Base-by-base conservation (phyloP, 2,888 invertebrate genomes). In the Leptinotarsa haldemani region DNA sequence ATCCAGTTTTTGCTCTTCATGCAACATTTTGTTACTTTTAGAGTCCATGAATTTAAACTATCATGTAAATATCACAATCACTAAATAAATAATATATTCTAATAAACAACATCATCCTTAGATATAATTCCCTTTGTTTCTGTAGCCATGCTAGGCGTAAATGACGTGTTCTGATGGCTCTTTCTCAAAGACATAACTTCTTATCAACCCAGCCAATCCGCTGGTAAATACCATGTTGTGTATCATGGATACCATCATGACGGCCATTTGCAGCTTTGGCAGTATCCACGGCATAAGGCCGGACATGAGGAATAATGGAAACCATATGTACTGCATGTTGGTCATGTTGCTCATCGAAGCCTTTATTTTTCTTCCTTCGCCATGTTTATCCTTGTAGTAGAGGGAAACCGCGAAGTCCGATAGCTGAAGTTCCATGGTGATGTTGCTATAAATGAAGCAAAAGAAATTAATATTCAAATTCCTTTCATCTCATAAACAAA, bases 211-310 rank as follows among this genome's bases (percentile, higher is more conserved):
- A 80, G 91, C 90, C 20, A 91, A 84, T 0, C 92, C 92, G 0
- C 92, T 91, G 40, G 89, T 88, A 52, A 93, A 88, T 0, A 92
- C 93, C 88, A 93, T 91, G 79, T 93, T 92, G 84, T 93, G 93
- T 64, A 93, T 86, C 84, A 93, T 88, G 0, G 90, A 90, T 1
- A 90, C 90, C 65, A 89, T 88, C 47, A 92, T 86, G 0, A 92
- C 91, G 84, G 91, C 90, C 89, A 93, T 89, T 83, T 93, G 93
- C 18, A 94, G 83, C 0, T 91, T 91, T 0, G 93, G 93, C 81
- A 94, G 84, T 20, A 93, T 84, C 84, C 93, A 93, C 0, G 93
- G 93, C 82, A 93, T 84, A 65, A 93, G 86, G 15, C 92, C 92
- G 1, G 93, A 91, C 88, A 93, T 89, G 0, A 93, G 83, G 3